Base-by-base conservation (phyloP, 2,797 vertebrate genomes). In the Hydrophis major region DNA sequence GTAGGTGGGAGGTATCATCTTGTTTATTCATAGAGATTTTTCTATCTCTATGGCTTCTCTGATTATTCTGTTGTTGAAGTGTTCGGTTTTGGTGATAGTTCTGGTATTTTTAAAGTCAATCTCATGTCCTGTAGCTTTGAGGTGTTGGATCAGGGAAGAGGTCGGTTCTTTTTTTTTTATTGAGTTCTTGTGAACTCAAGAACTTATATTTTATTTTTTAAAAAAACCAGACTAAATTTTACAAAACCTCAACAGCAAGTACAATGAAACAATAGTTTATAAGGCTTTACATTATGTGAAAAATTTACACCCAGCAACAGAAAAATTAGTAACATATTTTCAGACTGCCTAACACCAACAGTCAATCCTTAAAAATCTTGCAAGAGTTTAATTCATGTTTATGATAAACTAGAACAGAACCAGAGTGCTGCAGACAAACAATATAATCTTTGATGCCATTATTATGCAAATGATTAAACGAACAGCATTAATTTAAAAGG, bases 321-420 rank as follows among this genome's bases (percentile, higher is more conserved):
- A 12, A 22, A 94, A 11, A 94, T 94, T 22, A 11, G 28, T 87
- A 87, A 37, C 3, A 95, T 87, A 92, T 94, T 94, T 94, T 93
- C 95, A 95, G 83, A 93, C 92, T 95, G 60, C 89, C 94, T 96
- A 94, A 94, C 87, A 92, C 95, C 11, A 74, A 37, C 57, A 61
- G 37, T 50, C 83, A 83, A 47, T 83, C 74, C 25, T 47, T 83
- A 74, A 56, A 28, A 28, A 66, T 53, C 27, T 87, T 90, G 56
- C 32, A 92, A 74, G 25, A n/a, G 27, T 4, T 32, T 91, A 91
- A 66, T 14, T 89, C 57, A 86, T 53, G 20, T 13, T 89, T 53
- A 83, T 5, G 28, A 59, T 60, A 50, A 60, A 59, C 11, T 60
- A 20, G 55, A 92, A 37, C 18, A 88, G 63, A 50, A 92, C 37